Conservation (phyloP, 1,140 invertebrate species). For the Drosophila gunungcola region DNA sequence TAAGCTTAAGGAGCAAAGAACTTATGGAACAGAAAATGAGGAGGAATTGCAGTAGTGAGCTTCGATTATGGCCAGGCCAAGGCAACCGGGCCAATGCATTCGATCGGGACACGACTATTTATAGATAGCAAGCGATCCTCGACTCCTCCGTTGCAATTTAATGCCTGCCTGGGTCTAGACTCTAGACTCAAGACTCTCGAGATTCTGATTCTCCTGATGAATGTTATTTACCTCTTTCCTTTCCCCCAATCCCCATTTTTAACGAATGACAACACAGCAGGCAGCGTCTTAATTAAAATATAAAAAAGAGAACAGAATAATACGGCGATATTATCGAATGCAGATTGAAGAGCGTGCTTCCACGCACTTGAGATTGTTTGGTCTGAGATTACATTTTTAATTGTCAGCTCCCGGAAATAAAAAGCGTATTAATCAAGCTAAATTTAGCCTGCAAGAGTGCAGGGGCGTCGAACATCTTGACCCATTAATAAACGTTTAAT, state of each 20-base stretch:
- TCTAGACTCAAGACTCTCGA: conserved; percentile 7
- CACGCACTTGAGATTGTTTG: conserved; percentile 39
- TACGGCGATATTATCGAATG: conserved; percentile 49
- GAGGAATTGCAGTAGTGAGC: conserved; percentile 32
- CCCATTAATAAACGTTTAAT: conserved; percentile 35
- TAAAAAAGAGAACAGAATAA: conserved; percentile 3
- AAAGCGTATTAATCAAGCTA: conserved; percentile 34
- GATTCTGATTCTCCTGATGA: conserved; percentile 36
- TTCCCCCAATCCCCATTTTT: background rate
- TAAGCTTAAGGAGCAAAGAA: conserved; percentile 19
- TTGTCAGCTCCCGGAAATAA: conserved; percentile 46
- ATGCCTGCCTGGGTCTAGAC: conserved; percentile 1
- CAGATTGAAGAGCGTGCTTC: conserved; percentile 35
- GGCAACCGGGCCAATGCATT: conserved; percentile 34
- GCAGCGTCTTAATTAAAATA: conserved; percentile 57
- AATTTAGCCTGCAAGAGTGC: conserved; percentile 26
- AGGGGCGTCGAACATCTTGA: conserved; percentile 24
- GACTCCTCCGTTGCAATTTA: conserved; percentile 17
- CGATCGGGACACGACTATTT: conserved; percentile 59
- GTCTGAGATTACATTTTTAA: conserved; percentile 36
- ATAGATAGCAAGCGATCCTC: conserved; percentile 55
- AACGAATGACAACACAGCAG: conserved; percentile 56
- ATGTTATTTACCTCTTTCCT: conserved; percentile 22
- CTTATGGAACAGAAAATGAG: conserved; percentile 6
- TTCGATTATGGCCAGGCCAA: conserved; percentile 44